Base-by-base conservation (phyloP, 2,113 vertebrate genomes). In the Pontoporia blainvillei region DNA sequence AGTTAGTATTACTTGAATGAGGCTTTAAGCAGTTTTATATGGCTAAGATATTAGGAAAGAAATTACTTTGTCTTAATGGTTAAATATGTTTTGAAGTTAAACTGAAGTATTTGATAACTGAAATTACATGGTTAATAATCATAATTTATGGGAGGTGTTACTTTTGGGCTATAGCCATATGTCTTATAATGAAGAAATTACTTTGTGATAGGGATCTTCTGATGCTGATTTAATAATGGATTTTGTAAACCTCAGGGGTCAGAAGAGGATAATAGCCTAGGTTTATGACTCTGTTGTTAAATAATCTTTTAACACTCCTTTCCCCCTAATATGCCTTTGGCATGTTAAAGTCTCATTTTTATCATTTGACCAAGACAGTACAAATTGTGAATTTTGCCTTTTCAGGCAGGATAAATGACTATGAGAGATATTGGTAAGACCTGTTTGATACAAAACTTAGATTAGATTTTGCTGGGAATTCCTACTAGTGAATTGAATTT, bases 361-460 rank as follows among this genome's bases (percentile, higher is more conserved):
- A 44, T 95, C 61, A 73, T 87, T 86, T 97, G 86, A 69, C 59
- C 29, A 91, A 81, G 67, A 67, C 93, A 86, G 46, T 86, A 29
- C 25, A 90, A 78, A 71, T 44, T 78, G 15, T 83, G 34, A 18
- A 44, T 89, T 92, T 82, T 91, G n/a, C 20, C 57, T 92, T 92
- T 94, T 49, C 25, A 82, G n/a, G 39, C 64, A 95, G 76, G 64
- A 59, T 67, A 64, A 94, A 31, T 93, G 44, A 93, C 25, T 87
- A 0, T 59, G 75, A 79, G 52, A 85, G 12, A 62, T 78, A 49
- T 75, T 87, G 88, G 52, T 90, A 66, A 71, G 91, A 52, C 54
- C 7, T 72, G 36, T 82, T 96, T 92, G 67, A 93, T 10, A 62
- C 52, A 75, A 41, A 82, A 64, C 3, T 46, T 61, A 36, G 46